These are phyloP conservation scores for Andricus grossulariae DNA, from an alignment of 1,140 invertebrate species.

Conservation along the genomic window DNA sequence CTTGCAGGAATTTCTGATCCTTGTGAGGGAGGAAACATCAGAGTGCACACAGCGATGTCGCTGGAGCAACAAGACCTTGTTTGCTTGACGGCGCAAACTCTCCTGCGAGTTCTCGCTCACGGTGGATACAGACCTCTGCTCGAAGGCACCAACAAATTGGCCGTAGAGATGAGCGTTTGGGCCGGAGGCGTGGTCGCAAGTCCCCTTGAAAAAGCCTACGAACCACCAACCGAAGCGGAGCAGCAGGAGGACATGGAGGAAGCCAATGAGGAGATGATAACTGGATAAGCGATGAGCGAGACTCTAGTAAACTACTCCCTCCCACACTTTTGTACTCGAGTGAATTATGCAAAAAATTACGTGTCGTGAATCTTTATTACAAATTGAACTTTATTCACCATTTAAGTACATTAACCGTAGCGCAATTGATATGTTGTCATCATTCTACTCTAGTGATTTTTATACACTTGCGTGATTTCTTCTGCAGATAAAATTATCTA, in stretches of 20 bases:
- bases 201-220: constrained; percentile 93
- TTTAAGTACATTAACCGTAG: constrained; percentile 22
- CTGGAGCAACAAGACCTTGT: constrained; percentile 97
- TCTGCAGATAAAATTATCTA: neutral
- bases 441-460: constrained; percentile 19
- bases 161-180: constrained; percentile 93
- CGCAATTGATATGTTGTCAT: constrained; percentile 14
- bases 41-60: constrained; percentile 93
- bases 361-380: constrained; percentile 33
- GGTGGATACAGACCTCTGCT: constrained; percentile 94
- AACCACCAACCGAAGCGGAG: constrained; percentile 80
- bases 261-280: constrained; percentile 77
- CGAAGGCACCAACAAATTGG: constrained; percentile 80
- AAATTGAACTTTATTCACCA: constrained; percentile 30
- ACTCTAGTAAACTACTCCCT: too few species aligned
- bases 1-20: constrained; percentile 89
- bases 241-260: constrained; percentile 77
- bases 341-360: constrained; percentile 11
- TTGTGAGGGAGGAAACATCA: constrained; percentile 91
- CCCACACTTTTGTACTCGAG: neutral
- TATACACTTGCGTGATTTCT: neutral
- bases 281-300: constrained; percentile 59
- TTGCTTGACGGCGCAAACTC: constrained; percentile 91
- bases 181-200: constrained; percentile 93
- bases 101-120: constrained; percentile 91